Percentiles rank a stretch among this genome's conserved stretches.
phyloP scores from a whole-genome alignment of 2,888 invertebrate species.

The Resseliella maxima region DNA sequence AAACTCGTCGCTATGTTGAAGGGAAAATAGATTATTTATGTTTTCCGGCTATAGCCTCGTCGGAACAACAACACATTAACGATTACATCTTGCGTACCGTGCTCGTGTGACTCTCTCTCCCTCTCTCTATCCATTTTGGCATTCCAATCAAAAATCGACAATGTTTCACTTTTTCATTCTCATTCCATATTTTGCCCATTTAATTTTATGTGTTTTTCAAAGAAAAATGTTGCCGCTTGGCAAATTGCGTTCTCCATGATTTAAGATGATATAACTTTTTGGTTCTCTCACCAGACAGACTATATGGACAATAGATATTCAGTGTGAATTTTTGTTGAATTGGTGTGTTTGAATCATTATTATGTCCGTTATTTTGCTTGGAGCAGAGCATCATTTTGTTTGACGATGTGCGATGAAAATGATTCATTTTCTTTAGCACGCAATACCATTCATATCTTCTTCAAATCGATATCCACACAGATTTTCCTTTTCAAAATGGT shows the following conservation, averaged over 20 bases:
- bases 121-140: not conserved
- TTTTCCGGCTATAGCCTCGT: conserved; percentile 31
- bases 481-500: not conserved
- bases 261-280: not conserved
- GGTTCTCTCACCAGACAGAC: not conserved
- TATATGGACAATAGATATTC: conserved; percentile 10
- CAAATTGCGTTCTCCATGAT: conserved; percentile 16
- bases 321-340: not conserved
- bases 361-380: not conserved
- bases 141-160: not conserved
- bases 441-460: not conserved
- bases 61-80: conserved; percentile 40
- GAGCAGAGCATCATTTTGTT: too few relatives aligned
- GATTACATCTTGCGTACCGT: conserved; percentile 10
- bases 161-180: not conserved
- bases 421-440: conserved; percentile 1
- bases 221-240: conserved; percentile 28
- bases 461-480: conserved; percentile 3
- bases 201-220: conserved; percentile 50
- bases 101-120: not conserved
- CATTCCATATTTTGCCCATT: not conserved
- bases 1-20: conserved; percentile 43
- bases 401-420: conserved; percentile 14
- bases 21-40: conserved; percentile 44
- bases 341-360: conserved; percentile 27